Percentiles rank a stretch among this genome's conserved stretches.
These are phyloP conservation scores for Galagoides demidoff DNA, from an alignment of 2,797 vertebrate genomes.

Conservation along the genomic window DNA sequence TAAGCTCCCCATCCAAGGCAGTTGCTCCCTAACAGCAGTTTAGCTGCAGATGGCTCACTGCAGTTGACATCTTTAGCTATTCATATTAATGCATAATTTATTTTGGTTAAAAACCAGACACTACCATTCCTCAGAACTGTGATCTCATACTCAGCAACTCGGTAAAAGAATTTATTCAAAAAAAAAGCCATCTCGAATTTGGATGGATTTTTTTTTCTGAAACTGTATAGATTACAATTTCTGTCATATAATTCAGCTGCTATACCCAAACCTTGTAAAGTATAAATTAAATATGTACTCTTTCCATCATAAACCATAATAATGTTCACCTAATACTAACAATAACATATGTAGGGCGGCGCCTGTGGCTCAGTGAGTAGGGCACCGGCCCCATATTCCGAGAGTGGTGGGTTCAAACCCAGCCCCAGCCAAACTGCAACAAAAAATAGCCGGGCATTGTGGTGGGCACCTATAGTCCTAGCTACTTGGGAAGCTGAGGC, in stretches of 20 bases:
- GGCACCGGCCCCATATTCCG: too few species aligned
- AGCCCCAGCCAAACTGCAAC: too few species aligned
- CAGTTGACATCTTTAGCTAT: not conserved
- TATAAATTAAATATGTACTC: not conserved
- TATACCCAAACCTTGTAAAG: not conserved
- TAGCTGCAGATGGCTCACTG: slow-evolving; percentile 28
- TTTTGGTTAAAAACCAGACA: slow-evolving; percentile 57
- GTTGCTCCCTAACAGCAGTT: not conserved
- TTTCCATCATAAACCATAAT: slow-evolving; percentile 6
- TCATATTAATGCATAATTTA: slow-evolving; percentile 53
- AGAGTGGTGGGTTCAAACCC: too few species aligned
- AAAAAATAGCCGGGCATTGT: too few species aligned
- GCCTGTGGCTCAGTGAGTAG: too few species aligned
- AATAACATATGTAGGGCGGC: not conserved
- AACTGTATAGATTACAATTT: not conserved
- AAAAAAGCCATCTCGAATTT: not conserved
- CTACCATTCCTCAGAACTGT: slow-evolving; percentile 33
- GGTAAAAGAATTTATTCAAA: slow-evolving; percentile 45
- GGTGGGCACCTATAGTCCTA: too few species aligned
- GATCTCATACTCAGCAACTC: not conserved
- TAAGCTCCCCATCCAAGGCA: not conserved
- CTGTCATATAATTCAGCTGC: not conserved
- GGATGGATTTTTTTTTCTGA: not conserved
- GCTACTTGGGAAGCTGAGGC: too few species aligned
- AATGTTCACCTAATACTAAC: not conserved